Conservation (phyloP, 2,888 invertebrate species). For the Nematopogon swammerdamellus region DNA sequence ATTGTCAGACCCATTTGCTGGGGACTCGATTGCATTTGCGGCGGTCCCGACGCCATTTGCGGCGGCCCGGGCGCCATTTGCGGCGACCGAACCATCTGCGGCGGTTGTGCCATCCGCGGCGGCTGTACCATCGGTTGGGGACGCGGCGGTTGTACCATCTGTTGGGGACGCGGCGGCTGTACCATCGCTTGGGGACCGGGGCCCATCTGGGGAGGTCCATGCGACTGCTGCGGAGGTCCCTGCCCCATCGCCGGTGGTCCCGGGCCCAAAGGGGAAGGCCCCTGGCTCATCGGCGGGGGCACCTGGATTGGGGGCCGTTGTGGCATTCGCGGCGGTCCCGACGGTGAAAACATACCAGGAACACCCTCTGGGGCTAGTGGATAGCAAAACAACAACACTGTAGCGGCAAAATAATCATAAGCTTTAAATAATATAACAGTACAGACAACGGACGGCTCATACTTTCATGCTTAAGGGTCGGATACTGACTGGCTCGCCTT, state of each 20-base stretch:
- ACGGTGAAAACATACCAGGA: conserved; percentile 43
- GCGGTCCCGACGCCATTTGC: conserved; percentile 39
- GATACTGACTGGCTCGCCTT: no score
- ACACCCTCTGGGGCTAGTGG: conserved; percentile 45
- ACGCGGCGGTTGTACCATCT: not conserved
- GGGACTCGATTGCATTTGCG: conserved; percentile 44
- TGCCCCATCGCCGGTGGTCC: conserved; percentile 11
- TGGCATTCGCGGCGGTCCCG: conserved; percentile 34
- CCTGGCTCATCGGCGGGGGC: conserved; percentile 28
- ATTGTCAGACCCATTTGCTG: conserved; percentile 47
- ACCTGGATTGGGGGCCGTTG: conserved; percentile 28
- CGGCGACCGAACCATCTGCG: conserved; percentile 28
- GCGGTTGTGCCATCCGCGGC: conserved; percentile 25
- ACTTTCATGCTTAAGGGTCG: conserved; percentile 4
- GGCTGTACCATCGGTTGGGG: conserved; percentile 18
- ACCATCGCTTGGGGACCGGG: conserved; percentile 26
- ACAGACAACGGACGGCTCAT: conserved; percentile 13
- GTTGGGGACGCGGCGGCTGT: conserved; percentile 13
- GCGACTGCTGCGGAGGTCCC: conserved; percentile 33
- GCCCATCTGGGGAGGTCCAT: conserved; percentile 25
- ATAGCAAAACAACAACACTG: conserved; percentile 14
- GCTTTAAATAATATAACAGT: conserved; percentile 19
- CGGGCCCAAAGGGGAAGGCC: conserved; percentile 13
- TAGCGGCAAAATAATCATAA: conserved; percentile 26
- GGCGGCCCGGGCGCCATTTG: conserved; percentile 31